Evolutionary conservation across 2,888 invertebrate genomes (phyloP).

Genomic region (Epinotia bilunana): DNA sequence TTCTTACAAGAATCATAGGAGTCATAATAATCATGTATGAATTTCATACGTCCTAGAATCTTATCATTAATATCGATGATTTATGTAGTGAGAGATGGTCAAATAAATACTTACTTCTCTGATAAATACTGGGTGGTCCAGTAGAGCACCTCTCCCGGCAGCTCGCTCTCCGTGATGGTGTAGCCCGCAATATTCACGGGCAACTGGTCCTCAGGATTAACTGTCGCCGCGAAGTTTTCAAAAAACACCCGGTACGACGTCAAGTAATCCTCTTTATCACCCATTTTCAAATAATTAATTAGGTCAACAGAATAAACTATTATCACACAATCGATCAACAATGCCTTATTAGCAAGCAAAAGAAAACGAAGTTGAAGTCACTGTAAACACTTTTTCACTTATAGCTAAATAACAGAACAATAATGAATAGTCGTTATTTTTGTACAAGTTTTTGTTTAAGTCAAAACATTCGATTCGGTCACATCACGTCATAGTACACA

Average conservation of each 20-base stretch:
- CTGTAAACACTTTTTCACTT: slow-evolving; percentile 53
- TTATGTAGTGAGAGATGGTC: slow-evolving; percentile 49
- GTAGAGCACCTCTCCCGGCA: slow-evolving; percentile 89
- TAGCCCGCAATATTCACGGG: slow-evolving; percentile 89
- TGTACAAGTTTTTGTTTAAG: slow-evolving; percentile 57
- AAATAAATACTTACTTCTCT: slow-evolving; percentile 86
- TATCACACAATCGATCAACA: slow-evolving; percentile 64
- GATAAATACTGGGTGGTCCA: slow-evolving; percentile 91
- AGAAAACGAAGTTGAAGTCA: slow-evolving; percentile 23
- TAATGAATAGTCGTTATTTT: slow-evolving; percentile 49
- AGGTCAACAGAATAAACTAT: slow-evolving; percentile 51
- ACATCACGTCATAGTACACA: slow-evolving; percentile 55
- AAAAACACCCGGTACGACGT: slow-evolving; percentile 89
- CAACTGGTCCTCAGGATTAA: slow-evolving; percentile 89
- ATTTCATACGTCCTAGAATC: neutral
- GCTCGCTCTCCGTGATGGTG: slow-evolving; percentile 87
- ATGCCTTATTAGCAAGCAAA: slow-evolving; percentile 47
- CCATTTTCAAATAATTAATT: slow-evolving; percentile 63
- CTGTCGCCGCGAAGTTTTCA: slow-evolving; percentile 87
- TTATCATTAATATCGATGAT: neutral
- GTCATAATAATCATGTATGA: neutral
- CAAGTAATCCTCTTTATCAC: slow-evolving; percentile 88
- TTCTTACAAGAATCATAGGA: neutral
- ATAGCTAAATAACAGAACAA: slow-evolving; percentile 52
- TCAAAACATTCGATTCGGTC: slow-evolving; percentile 73